These are phyloP conservation scores for Etheostoma nigrum DNA, from an alignment of 2,797 vertebrate genomes.

Conservation along the genomic window DNA sequence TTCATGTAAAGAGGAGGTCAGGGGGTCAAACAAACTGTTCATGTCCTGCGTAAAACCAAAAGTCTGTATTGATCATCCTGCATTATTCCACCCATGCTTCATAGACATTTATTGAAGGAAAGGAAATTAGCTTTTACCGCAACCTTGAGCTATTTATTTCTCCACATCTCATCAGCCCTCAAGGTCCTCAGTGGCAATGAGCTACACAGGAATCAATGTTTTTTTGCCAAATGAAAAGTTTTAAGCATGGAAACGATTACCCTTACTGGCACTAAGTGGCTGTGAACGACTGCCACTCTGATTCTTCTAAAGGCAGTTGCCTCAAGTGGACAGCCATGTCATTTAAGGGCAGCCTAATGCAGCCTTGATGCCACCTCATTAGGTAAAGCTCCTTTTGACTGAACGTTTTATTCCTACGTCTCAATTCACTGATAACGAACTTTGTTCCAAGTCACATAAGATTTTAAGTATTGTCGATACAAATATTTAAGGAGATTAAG, in stretches of 20 bases:
- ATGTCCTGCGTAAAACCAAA: no score
- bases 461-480: conserved; percentile 21
- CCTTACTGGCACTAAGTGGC: conserved; percentile 63
- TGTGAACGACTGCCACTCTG: conserved; percentile 29
- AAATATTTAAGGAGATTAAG: conserved; percentile 24
- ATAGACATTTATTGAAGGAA: conserved; percentile 43
- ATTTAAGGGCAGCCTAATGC: conserved; percentile 64
- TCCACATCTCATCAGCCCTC: conserved; percentile 58
- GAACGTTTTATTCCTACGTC: conserved; percentile 27
- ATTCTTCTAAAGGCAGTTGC: conserved; percentile 56
- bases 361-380: conserved; percentile 62
- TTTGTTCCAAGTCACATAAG: conserved; percentile 24
- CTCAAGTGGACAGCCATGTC: conserved; percentile 47
- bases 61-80: conserved; percentile 1
- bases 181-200: conserved; percentile 40
- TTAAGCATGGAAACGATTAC: conserved; percentile 48
- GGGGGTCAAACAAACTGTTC: no score
- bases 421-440: conserved; percentile 42
- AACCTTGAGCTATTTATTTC: conserved; percentile 54
- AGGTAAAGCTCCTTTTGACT: conserved; percentile 55
- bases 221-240: conserved; percentile 56
- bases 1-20: no score
- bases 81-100: conserved; percentile 9
- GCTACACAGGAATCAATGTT: conserved; percentile 50
- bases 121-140: conserved; percentile 45